phyloP scores from a whole-genome alignment of 37 sponge, comb jelly and placozoan genomes.

The Lycopodina hypogea region DNA sequence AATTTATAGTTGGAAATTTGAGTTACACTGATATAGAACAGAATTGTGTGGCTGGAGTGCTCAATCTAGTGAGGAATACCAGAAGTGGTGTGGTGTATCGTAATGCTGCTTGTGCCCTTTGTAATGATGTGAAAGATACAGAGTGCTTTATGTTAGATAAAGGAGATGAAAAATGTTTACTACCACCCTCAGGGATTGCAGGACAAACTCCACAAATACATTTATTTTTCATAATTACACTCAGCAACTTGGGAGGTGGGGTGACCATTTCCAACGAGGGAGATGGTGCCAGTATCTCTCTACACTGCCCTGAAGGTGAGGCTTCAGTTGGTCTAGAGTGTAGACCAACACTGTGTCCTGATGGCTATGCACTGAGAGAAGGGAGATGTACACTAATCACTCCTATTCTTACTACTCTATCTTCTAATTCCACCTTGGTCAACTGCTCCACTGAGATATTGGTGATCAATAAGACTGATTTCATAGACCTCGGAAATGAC shows the following conservation, averaged over 20 bases:
- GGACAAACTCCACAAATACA: too few species aligned
- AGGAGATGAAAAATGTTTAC: too few species aligned
- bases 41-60: background rate
- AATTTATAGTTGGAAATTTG: background rate
- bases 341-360: slow-evolving; percentile 10
- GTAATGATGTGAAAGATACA: background rate
- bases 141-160: background rate
- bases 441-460: slow-evolving; percentile 18
- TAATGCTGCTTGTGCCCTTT: background rate
- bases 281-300: background rate
- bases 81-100: background rate
- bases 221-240: slow-evolving; percentile 18
- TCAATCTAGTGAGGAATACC: background rate
- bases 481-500: background rate
- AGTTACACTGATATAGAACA: background rate
- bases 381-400: slow-evolving; percentile 24
- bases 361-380: background rate
- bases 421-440: background rate
- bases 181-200: too few species aligned
- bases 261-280: background rate
- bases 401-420: background rate
- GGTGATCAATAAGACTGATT: slow-evolving; percentile 25
- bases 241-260: slow-evolving; percentile 8
- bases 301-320: background rate
- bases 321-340: slow-evolving; percentile 13